A percentile compares a stretch with the other conserved stretches of the same genome.
phyloP scores from a whole-genome alignment of 2,888 invertebrate genomes.

The Drosophila anceps region DNA sequence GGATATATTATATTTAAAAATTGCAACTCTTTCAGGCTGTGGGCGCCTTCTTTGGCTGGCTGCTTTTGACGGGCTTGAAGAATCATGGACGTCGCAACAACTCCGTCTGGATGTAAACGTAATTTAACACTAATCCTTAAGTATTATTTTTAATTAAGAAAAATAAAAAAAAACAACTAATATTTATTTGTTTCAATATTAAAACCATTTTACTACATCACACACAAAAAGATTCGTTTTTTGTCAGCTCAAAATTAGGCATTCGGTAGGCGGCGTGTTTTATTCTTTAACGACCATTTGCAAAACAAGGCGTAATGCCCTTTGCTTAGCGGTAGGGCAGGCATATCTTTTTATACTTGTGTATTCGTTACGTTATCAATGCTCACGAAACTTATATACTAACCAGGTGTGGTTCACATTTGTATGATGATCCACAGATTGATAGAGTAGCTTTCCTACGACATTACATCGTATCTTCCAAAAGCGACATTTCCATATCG shows the following conservation, averaged over 20 bases:
- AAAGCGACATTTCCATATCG: slow-evolving; percentile 40
- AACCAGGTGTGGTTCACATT: slow-evolving; percentile 44
- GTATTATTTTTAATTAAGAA: slow-evolving; percentile 42
- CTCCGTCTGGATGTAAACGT: slow-evolving; percentile 77
- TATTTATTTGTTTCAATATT: slow-evolving; percentile 25
- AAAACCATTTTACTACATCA: slow-evolving; percentile 8
- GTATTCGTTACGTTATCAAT: slow-evolving; percentile 23
- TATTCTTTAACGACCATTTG: slow-evolving; percentile 7
- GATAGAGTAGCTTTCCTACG: slow-evolving; percentile 33
- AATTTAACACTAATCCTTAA: slow-evolving; percentile 32
- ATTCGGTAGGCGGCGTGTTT: not conserved
- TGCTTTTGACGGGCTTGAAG: slow-evolving; percentile 74
- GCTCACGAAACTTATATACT: slow-evolving; percentile 13
- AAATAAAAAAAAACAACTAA: slow-evolving; percentile 24
- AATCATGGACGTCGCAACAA: slow-evolving; percentile 78
- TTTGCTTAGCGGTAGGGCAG: slow-evolving; percentile 19
- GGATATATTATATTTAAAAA: not conserved
- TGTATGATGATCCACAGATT: slow-evolving; percentile 12
- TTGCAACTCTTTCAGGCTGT: slow-evolving; percentile 50
- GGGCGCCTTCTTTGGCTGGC: slow-evolving; percentile 74
- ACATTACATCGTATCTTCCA: slow-evolving; percentile 30
- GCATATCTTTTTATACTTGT: slow-evolving; percentile 13
- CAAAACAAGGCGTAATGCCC: slow-evolving; percentile 32
- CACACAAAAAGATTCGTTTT: not conserved
- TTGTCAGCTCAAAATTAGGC: not conserved